Evolutionary conservation across 1,140 invertebrate species (phyloP).

Genomic region (Calephelis nemesis): DNA sequence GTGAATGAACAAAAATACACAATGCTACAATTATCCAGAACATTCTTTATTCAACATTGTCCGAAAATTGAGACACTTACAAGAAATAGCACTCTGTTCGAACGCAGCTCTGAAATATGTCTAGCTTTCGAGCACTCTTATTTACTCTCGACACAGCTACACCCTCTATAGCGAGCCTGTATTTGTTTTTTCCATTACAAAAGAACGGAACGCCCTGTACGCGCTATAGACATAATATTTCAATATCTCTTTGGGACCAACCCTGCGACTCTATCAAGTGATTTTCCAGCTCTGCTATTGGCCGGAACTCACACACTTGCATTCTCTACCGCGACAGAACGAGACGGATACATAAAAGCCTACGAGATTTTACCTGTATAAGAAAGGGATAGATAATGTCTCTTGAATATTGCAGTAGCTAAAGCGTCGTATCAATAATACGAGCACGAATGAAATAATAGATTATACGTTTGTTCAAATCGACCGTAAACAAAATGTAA

Average conservation of each 20-base stretch:
- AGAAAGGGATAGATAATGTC: slow-evolving; percentile 44
- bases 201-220: slow-evolving; percentile 62
- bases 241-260: slow-evolving; percentile 56
- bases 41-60: slow-evolving; percentile 74
- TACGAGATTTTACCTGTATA: not conserved
- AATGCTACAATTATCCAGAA: slow-evolving; percentile 34
- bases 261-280: slow-evolving; percentile 57
- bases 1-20: slow-evolving; percentile 26
- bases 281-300: slow-evolving; percentile 59
- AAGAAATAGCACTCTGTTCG: slow-evolving; percentile 70
- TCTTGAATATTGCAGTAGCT: slow-evolving; percentile 67
- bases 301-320: slow-evolving; percentile 32
- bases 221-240: slow-evolving; percentile 65
- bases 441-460: slow-evolving; percentile 78
- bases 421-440: slow-evolving; percentile 75
- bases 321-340: slow-evolving; percentile 31
- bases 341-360: slow-evolving; percentile 30
- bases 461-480: slow-evolving; percentile 78
- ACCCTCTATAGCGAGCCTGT: slow-evolving; percentile 43
- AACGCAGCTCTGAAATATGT: slow-evolving; percentile 59
- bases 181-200: slow-evolving; percentile 77
- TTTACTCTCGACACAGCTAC: slow-evolving; percentile 41
- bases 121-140: slow-evolving; percentile 50
- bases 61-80: slow-evolving; percentile 67
- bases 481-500: slow-evolving; percentile 77